Evolutionary conservation across 2,888 invertebrate species (phyloP).

Genomic region (Neoaliturus tenellus): DNA sequence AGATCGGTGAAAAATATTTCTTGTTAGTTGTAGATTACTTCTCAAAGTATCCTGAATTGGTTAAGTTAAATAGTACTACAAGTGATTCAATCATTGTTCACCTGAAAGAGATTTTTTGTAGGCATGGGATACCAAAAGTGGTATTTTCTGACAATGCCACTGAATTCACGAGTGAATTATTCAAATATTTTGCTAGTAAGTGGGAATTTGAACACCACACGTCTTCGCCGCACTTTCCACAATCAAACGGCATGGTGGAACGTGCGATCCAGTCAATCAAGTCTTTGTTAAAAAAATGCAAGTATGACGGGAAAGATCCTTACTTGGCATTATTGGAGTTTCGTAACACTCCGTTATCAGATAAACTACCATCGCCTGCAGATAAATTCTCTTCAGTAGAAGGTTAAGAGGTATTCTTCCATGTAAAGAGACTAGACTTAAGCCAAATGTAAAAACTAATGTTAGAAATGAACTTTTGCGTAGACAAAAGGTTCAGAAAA

Average conservation of each 20-base stretch:
- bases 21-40: too few species aligned
- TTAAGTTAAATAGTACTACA: conserved; percentile 55
- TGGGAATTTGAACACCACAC: conserved; percentile 58
- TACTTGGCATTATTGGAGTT: conserved; percentile 45
- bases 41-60: too few species aligned
- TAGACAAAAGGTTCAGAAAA: conserved; percentile 30
- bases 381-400: conserved; percentile 34
- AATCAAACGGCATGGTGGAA: conserved; percentile 56
- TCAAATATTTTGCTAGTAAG: conserved; percentile 26
- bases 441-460: not conserved
- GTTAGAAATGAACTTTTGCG: not conserved
- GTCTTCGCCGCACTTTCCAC: conserved; percentile 55
- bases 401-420: conserved; percentile 34
- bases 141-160: conserved; percentile 65
- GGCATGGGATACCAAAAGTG: conserved; percentile 65
- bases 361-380: conserved; percentile 39
- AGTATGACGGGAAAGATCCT: not conserved
- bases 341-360: conserved; percentile 34
- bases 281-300: conserved; percentile 35
- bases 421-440: not conserved
- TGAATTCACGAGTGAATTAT: conserved; percentile 49
- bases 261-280: conserved; percentile 23
- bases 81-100: conserved; percentile 58
- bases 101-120: conserved; percentile 63
- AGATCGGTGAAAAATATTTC: conserved; percentile 50